Percentiles rank a stretch among this genome's conserved stretches.
phyloP scores from a whole-genome alignment of 2,113 vertebrate genomes.

The Glaucidium brasilianum region DNA sequence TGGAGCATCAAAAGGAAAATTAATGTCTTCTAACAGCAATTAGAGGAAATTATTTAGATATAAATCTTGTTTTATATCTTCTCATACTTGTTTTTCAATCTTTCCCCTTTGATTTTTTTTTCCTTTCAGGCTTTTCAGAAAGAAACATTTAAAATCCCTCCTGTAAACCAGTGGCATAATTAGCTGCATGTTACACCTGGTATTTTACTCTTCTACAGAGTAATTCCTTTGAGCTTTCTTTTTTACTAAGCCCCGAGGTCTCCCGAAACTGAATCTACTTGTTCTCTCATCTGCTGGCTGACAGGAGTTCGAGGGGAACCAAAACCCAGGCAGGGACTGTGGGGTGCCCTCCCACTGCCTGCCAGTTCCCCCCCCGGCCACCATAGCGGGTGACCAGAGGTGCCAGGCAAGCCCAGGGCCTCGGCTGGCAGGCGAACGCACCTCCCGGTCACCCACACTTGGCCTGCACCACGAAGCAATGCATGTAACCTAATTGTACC shows the following conservation, averaged over 20 bases:
- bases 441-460: not conserved
- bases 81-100: constrained; percentile 79
- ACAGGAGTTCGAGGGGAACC: not conserved
- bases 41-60: constrained; percentile 83
- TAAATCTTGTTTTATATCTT: constrained; percentile 83
- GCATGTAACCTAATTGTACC: constrained; percentile 62
- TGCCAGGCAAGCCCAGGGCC: not conserved
- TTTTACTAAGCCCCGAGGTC: constrained; percentile 50
- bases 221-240: constrained; percentile 61
- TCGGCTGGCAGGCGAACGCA: not conserved
- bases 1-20: constrained; percentile 83
- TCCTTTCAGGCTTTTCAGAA: constrained; percentile 71
- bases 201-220: constrained; percentile 43
- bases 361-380: accelerated
- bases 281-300: constrained; percentile 31
- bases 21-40: constrained; percentile 83
- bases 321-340: not conserved
- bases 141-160: constrained; percentile 69
- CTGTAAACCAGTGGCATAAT: constrained; percentile 65
- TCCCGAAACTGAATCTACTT: constrained; percentile 42
- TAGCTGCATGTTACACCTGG: constrained; percentile 72
- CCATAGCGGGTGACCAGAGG: not conserved
- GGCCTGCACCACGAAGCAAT: not conserved
- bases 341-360: not conserved
- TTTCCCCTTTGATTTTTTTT: constrained; percentile 78